Base-by-base conservation (phyloP, 2,888 invertebrate species). In the Perizoma affinitatum region DNA sequence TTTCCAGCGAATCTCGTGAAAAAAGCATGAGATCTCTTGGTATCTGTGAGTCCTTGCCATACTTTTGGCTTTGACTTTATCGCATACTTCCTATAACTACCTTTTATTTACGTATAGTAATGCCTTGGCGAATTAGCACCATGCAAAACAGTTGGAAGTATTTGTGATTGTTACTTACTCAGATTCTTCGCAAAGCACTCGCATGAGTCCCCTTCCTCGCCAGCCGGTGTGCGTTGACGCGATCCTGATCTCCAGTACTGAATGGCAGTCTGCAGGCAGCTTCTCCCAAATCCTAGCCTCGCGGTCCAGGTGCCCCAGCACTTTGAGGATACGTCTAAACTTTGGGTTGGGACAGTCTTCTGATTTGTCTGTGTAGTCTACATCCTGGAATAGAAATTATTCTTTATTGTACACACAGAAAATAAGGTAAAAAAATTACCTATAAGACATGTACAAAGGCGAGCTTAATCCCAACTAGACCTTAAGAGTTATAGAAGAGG, bases 141-240 rank as follows among this genome's bases (percentile, higher is more conserved):
- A 22, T 22, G 22, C 22, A 22, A 22, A 22, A 22, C 22, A 22
- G 22, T 5, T 4, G n/a, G 8, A 9, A 43, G 43, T 4, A 5
- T 5, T 6, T 45, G 2, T 7, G 40, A 5, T 49, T 43, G 22
- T 11, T 54, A 91, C 93, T 93, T 83, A 96, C 96, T 94, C 93
- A 35, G 95, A 90, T 72, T 93, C 94, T 64, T 95, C 93, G 71
- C 95, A 92, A 1, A 96, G 89, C 52, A 93, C 93, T 69, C 94
- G 94, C 73, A 95, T 95, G n/a, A 96, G 93, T 0, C 95, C 95
- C 51, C 93, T 87, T 8, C 96, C 96, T 58, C 96, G 84, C 93
- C 94, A 95, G 10, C 89, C 92, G 0, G 90, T 84, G 80, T 96
- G 95, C 0, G 95, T 96, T 0, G 95, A 95, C 0, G 95, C 87